phyloP scores from a whole-genome alignment of 2,113 vertebrate species.

The Leptodactylus fuscus region DNA sequence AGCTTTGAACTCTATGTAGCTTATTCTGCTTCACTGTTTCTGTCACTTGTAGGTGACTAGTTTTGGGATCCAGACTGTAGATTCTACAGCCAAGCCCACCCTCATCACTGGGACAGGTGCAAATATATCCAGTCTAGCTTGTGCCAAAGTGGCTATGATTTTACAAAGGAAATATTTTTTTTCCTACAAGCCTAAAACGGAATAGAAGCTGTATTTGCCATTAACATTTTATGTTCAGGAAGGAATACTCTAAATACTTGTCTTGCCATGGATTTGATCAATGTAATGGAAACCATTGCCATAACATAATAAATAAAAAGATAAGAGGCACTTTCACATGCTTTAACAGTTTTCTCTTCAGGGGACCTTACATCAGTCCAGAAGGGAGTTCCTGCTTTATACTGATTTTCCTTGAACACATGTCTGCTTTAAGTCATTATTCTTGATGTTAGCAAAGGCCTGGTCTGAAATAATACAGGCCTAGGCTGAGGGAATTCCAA shows the following conservation, averaged over 20 bases:
- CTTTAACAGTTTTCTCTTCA: conserved; percentile 18
- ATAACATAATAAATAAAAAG: conserved; percentile 37
- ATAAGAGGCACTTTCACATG: conserved; percentile 28
- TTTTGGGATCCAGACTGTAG: too few relatives aligned
- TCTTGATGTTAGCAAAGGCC: neutral
- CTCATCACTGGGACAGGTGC: too few relatives aligned
- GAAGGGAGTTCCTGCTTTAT: neutral
- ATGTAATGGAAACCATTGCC: neutral
- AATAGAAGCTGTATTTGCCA: neutral
- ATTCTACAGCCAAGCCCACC: too few relatives aligned
- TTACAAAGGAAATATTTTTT: too few relatives aligned
- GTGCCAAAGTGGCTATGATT: too few relatives aligned
- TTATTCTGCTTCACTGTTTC: too few relatives aligned
- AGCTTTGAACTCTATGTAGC: too few relatives aligned
- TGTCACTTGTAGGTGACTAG: too few relatives aligned
- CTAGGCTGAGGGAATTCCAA: conserved; percentile 16
- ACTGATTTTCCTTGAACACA: neutral
- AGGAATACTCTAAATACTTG: neutral
- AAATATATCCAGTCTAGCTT: too few relatives aligned
- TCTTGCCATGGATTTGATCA: neutral
- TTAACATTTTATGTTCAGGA: neutral
- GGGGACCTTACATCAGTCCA: neutral
- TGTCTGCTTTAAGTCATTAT: conserved; percentile 25
- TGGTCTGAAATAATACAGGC: conserved; percentile 26
- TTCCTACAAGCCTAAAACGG: too few relatives aligned